These are phyloP conservation scores for Acanthoscelides obtectus DNA, from an alignment of 2,888 invertebrate genomes.

Conservation along the genomic window DNA sequence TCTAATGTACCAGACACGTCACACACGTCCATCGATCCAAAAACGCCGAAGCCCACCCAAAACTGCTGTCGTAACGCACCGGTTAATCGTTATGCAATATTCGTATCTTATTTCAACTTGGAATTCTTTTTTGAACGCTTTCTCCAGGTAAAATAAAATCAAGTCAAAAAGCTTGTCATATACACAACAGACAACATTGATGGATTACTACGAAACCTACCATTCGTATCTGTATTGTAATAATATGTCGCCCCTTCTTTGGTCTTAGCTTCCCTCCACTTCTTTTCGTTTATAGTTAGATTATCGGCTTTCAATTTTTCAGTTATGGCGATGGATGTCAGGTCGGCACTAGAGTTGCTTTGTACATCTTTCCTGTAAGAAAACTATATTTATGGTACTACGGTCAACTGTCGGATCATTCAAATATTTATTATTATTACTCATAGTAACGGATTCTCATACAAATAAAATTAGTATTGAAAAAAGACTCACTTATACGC, in stretches of 20 bases:
- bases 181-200: background rate
- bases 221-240: constrained; percentile 81
- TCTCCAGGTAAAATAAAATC: background rate
- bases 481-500: constrained; percentile 54
- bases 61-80: too few relatives aligned
- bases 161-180: background rate
- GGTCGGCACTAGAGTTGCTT: constrained; percentile 54
- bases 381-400: background rate
- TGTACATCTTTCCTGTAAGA: constrained; percentile 68
- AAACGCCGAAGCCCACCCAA: too few relatives aligned
- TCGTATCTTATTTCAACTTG: too few relatives aligned
- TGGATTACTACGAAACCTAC: constrained; percentile 44
- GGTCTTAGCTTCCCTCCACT: constrained; percentile 77
- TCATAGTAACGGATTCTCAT: too few relatives aligned
- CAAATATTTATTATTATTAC: too few relatives aligned
- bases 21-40: too few relatives aligned
- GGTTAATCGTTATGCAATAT: too few relatives aligned
- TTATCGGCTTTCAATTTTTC: constrained; percentile 38
- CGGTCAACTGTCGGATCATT: too few relatives aligned
- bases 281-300: constrained; percentile 39
- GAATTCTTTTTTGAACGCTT: too few relatives aligned
- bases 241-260: constrained; percentile 78
- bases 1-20: too few relatives aligned
- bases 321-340: constrained; percentile 54
- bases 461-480: background rate